These are phyloP conservation scores for Coenonympha arcania DNA, from an alignment of 2,888 invertebrate genomes.

Conservation along the genomic window DNA sequence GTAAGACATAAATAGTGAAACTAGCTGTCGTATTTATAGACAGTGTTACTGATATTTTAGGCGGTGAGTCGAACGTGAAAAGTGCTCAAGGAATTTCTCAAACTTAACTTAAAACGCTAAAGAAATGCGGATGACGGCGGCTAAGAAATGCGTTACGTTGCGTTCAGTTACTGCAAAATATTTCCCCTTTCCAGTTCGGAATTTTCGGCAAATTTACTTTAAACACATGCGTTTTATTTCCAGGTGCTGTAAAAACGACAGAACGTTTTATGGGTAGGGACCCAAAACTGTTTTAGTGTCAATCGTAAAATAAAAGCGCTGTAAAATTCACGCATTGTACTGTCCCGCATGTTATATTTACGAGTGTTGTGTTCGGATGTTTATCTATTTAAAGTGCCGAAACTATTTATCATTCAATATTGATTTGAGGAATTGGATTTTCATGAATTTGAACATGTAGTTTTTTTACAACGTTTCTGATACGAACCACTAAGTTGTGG, in stretches of 20 bases:
- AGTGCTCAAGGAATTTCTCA: no score
- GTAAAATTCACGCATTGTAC: constrained; percentile 66
- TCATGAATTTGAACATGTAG: not conserved
- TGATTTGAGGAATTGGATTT: not conserved
- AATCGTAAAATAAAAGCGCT: constrained; percentile 64
- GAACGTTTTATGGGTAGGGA: constrained; percentile 61
- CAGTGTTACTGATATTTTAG: constrained; percentile 14
- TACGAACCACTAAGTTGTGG: no score
- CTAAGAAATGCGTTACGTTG: not conserved
- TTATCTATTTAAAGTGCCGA: constrained; percentile 24
- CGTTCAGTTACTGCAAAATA: not conserved
- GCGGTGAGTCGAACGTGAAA: no score
- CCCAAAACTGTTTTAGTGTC: constrained; percentile 60
- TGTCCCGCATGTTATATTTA: constrained; percentile 50
- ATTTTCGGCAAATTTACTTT: constrained; percentile 47
- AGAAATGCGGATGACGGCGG: not conserved
- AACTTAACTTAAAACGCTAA: no score
- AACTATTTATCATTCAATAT: constrained; percentile 6
- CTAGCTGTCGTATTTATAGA: constrained; percentile 20
- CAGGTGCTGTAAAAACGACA: constrained; percentile 61
- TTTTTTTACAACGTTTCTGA: not conserved
- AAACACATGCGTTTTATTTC: constrained; percentile 45
- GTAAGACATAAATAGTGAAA: constrained; percentile 20
- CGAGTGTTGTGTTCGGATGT: constrained; percentile 31
- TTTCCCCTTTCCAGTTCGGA: not conserved